Evolutionary conservation across 2,113 vertebrate species (phyloP).

Genomic region (Beaufortia kweichowensis): DNA sequence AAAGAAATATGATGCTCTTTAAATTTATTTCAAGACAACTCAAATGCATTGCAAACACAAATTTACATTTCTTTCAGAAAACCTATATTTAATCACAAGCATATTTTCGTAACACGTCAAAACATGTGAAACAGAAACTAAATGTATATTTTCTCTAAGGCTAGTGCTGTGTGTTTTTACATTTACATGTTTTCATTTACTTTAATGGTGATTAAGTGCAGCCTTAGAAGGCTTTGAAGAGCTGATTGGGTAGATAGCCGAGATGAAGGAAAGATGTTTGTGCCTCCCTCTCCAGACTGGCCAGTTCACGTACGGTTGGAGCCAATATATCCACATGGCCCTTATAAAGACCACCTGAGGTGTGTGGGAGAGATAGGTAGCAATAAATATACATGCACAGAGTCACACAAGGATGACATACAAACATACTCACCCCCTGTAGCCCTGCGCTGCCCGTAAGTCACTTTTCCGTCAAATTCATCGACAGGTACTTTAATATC

Average conservation of each 20-base stretch:
- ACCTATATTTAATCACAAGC: not conserved
- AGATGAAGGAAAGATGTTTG: constrained; percentile 96
- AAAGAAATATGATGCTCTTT: not conserved
- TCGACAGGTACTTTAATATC: constrained; percentile 95
- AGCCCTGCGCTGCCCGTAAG: constrained; percentile 88
- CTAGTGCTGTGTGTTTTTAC: not conserved
- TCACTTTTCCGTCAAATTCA: constrained; percentile 97
- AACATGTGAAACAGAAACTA: not conserved
- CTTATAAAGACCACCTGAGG: constrained; percentile 87
- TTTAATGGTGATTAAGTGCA: not conserved
- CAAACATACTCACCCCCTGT: constrained; percentile 69
- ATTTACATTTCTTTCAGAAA: not conserved
- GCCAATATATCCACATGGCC: constrained; percentile 95
- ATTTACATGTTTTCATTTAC: not conserved
- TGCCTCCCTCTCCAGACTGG: constrained; percentile 92
- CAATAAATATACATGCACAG: not conserved
- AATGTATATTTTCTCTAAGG: not conserved
- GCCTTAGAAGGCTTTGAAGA: constrained; percentile 90
- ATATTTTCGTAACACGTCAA: not conserved
- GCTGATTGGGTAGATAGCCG: constrained; percentile 93
- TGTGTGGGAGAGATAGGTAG: constrained; percentile 32
- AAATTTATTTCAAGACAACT: constrained; percentile 8
- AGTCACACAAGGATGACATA: not conserved
- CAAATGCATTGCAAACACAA: not conserved
- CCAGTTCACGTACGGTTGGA: constrained; percentile 91